Evolutionary conservation across 1,140 invertebrate species (phyloP).

Genomic region (Brachionus rotundiformis): DNA sequence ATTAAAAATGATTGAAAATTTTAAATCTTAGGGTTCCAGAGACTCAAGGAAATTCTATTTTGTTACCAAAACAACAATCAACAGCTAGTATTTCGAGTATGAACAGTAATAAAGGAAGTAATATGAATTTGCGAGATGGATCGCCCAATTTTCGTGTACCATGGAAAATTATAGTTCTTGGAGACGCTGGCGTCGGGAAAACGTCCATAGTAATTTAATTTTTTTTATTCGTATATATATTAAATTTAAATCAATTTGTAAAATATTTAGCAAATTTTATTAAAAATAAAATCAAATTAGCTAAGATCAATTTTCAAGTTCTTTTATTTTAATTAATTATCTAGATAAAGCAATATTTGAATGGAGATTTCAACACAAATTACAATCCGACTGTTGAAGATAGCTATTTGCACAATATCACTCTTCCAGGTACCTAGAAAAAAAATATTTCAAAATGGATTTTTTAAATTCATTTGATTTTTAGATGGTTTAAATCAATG

Average conservation of each 20-base stretch:
- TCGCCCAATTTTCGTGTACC: slow-evolving; percentile 24
- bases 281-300: no score
- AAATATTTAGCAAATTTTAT: neutral
- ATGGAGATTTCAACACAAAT: slow-evolving; percentile 56
- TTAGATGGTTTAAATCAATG: slow-evolving; percentile 60
- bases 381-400: slow-evolving; percentile 62
- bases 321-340: neutral
- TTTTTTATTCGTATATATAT: no score
- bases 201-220: slow-evolving; percentile 58
- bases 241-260: neutral
- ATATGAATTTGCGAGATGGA: slow-evolving; percentile 42
- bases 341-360: slow-evolving; percentile 56
- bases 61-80: neutral
- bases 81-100: neutral
- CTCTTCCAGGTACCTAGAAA: slow-evolving; percentile 58
- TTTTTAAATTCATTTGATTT: slow-evolving; percentile 8
- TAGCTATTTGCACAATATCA: slow-evolving; percentile 59
- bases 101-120: slow-evolving; percentile 37
- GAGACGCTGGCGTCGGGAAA: slow-evolving; percentile 59
- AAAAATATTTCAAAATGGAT: neutral
- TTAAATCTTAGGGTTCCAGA: slow-evolving; percentile 24
- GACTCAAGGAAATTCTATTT: neutral
- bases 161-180: slow-evolving; percentile 58
- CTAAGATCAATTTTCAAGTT: no score
- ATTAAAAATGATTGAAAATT: no score